Percentiles rank a stretch among this genome's conserved stretches.
These are phyloP conservation scores for Amniataba percoides DNA, from an alignment of 2,797 vertebrate genomes.

Conservation along the genomic window DNA sequence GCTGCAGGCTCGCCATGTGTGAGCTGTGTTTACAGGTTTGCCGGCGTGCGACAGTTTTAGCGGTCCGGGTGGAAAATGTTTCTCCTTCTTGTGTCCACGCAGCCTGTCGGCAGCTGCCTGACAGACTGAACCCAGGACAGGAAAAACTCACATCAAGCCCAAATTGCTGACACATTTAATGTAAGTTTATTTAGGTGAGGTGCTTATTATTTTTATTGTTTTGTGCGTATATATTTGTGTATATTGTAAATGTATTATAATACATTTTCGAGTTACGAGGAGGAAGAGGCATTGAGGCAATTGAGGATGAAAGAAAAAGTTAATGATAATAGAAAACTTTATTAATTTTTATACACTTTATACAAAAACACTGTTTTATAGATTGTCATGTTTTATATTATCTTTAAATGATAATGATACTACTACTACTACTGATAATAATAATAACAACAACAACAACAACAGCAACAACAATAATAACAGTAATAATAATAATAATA, in stretches of 20 bases:
- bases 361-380: too few species aligned
- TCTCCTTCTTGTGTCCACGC: background rate
- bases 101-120: background rate
- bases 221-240: background rate
- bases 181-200: background rate
- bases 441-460: background rate
- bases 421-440: too few species aligned
- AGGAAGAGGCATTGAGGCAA: background rate
- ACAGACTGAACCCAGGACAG: background rate
- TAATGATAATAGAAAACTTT: background rate
- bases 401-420: background rate
- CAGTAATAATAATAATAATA: background rate
- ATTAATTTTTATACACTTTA: too few species aligned
- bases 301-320: background rate
- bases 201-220: too few species aligned
- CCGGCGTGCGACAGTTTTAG: constrained; percentile 44
- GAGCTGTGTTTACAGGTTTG: background rate
- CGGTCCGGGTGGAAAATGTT: constrained; percentile 65
- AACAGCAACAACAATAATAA: too few species aligned
- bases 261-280: background rate
- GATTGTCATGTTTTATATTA: too few species aligned
- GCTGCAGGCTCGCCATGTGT: background rate
- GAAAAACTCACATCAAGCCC: too few species aligned
- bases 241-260: background rate
- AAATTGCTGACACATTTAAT: background rate